Conservation (phyloP, 2,113 vertebrate species). For the Tamias sibiricus region DNA sequence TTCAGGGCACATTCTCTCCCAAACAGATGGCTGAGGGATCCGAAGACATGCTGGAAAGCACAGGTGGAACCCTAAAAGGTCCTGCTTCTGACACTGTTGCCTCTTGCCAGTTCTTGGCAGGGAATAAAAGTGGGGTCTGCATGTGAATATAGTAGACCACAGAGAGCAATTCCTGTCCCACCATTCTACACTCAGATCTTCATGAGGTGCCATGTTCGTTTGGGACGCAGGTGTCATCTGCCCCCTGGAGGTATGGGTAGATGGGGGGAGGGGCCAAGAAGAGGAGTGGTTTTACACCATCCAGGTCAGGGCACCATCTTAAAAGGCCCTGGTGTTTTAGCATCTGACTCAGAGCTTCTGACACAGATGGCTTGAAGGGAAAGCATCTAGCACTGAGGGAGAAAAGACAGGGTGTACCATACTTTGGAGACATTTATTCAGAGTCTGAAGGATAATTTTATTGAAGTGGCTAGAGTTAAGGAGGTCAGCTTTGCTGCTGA, state of each 20-base stretch:
- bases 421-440: not conserved
- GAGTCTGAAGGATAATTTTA: not conserved
- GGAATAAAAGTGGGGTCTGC: not conserved
- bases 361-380: not conserved
- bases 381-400: not conserved
- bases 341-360: not conserved
- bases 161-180: fast-evolving
- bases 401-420: not conserved
- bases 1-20: not conserved
- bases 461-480: not conserved
- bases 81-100: not conserved
- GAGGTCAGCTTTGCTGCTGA: not conserved
- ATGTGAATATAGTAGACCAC: fast-evolving
- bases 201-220: not conserved
- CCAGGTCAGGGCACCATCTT: not conserved
- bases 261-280: too few relatives aligned
- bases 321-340: not conserved
- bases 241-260: not conserved
- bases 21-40: not conserved
- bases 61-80: not conserved
- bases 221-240: not conserved
- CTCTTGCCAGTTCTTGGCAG: not conserved
- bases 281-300: not conserved
- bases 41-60: not conserved
- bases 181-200: not conserved